Base-by-base conservation (phyloP, 2,113 vertebrate genomes). In the Oryzias javanicus region DNA sequence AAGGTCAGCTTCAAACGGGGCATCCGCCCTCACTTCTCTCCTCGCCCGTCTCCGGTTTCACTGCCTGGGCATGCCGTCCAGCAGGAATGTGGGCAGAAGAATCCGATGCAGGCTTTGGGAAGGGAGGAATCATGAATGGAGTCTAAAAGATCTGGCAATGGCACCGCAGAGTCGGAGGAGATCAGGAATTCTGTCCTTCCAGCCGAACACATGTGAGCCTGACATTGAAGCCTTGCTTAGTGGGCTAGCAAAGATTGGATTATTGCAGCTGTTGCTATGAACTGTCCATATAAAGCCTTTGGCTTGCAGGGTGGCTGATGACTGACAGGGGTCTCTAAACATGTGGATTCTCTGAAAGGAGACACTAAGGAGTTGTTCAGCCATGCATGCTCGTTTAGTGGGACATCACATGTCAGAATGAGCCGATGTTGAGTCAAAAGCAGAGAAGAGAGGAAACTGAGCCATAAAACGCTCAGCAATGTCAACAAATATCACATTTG, bases 1-100 rank as follows among this genome's bases (percentile, higher is more conserved):
- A 90, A 88, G 84, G 88, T 88, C 85, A 83, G 78, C 87, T 89
- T 91, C 85, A 89, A 91, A 90, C 83, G 63, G 81, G 55, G 58
- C 85, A 72, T 75, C 79, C 78, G 81, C 87, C 75, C 52, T 74
- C 77, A 67, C 79, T 70, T 83, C 85, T 83, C 78, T 88, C 84
- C 55, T 82, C 78, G 52, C 84, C 82, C 70, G 80, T 86, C 82
- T 90, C 86, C 84, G 67, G 22, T 92, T 91, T 90, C 89, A 85
- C 83, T 60, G 86, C 79, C 82, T 50, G 71, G 85, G 82, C 85
- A 82, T 75, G 80, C 82, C 70, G 77, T 67, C 55, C 27, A 51
- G 53, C 70, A 53, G 84, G 82, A 89, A 88, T 87, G 83, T 86
- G 82, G 88, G 83, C 82, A 80, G 73, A 62, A 60, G 69, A 52